Evolutionary conservation across 2,888 invertebrate genomes (phyloP), one percentile per base, ranked within the genome.

Genomic region (Megamerina dolium): DNA sequence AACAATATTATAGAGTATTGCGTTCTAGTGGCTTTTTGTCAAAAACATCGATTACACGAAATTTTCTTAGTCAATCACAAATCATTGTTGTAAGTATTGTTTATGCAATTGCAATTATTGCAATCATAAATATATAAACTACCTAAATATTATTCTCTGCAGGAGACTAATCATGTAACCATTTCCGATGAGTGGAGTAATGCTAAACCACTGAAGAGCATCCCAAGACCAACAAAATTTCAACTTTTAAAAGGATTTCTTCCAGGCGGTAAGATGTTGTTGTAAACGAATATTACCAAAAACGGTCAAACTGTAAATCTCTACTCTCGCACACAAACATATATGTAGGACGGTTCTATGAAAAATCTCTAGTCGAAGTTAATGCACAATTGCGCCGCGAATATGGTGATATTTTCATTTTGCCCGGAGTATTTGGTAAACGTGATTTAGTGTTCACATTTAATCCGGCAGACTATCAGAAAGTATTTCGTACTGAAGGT

Each of bases 401-500:
- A 14, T 61, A 64, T 50, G 75, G 74, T 1, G 52, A 68, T 12
- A 58, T 74, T 5, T 60, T 67, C 3, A 56, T 59, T 23, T 40
- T 75, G 3, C 65, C 64, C 16, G 70, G 68, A 5, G 36, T 73
- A 1, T 50, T 56, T 18, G 58, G 61, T 3, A 48, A 51, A 36
- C 30, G 42, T 3, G 48, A 53, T 46, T 48, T 74, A 4, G 58
- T 75, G 0, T 51, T 72, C 14, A 50, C 70, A 4, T 76, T 73
- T 50, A 66, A 74, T 54, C 75, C 77, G 1, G 72, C 74, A 19
- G 74, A 75, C 52, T 69, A 74, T 33, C 67, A 71, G 48, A 61
- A 64, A 58, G 57, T 73, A 67, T 9, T 51, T 31, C 51, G 50
- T 12, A 53, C 54, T 0, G 56, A 56, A 42, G 53, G 56, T 5